Conservation (phyloP, 2,888 invertebrate genomes). For the Dromius quadrimaculatus region DNA sequence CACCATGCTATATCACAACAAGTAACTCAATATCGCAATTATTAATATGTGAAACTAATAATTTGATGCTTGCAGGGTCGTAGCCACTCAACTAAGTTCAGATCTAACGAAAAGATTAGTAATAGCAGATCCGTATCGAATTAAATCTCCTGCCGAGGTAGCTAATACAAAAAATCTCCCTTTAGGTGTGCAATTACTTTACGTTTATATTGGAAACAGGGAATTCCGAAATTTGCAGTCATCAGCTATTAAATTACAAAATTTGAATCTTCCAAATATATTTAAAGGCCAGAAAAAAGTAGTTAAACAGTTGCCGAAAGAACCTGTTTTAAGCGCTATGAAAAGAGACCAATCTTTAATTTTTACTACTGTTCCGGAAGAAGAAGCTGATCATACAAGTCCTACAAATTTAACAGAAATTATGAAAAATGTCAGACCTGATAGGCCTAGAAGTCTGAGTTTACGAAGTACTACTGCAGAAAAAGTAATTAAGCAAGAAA, state of each 20-base stretch:
- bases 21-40: constrained; percentile 68
- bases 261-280: constrained; percentile 28
- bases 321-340: constrained; percentile 72
- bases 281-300: constrained; percentile 57
- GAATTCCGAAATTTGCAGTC: constrained; percentile 71
- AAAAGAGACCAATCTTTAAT: constrained; percentile 84
- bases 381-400: constrained; percentile 67
- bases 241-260: constrained; percentile 65
- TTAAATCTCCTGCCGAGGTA: constrained; percentile 84
- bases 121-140: constrained; percentile 85
- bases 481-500: constrained; percentile 53
- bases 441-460: constrained; percentile 64
- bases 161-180: constrained; percentile 75
- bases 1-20: constrained; percentile 87
- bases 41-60: constrained; percentile 18
- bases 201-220: constrained; percentile 78
- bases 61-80: constrained; percentile 72
- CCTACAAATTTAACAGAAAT: constrained; percentile 54
- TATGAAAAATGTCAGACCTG: constrained; percentile 52
- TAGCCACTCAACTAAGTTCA: constrained; percentile 82
- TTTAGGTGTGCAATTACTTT: constrained; percentile 82
- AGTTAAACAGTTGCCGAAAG: constrained; percentile 62
- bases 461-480: constrained; percentile 62
- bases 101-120: constrained; percentile 83
- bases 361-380: constrained; percentile 87